Evolutionary conservation across 2,888 invertebrate species (phyloP).

Genomic region (Hylaea fasciaria): DNA sequence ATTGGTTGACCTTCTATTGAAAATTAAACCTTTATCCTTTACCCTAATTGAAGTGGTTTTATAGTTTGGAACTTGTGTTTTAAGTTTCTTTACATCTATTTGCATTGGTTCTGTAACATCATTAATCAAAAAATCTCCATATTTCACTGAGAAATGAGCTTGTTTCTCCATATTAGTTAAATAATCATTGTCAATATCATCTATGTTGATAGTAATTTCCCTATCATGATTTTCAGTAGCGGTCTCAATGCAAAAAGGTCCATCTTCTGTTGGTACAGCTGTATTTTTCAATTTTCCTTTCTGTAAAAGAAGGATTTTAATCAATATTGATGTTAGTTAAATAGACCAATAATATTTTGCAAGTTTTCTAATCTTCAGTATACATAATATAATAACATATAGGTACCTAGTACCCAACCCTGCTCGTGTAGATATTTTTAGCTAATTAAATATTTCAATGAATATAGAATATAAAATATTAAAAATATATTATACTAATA

Average conservation of each 20-base stretch:
- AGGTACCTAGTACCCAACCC: too few species aligned
- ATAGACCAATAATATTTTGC: background rate
- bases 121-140: slow-evolving; percentile 74
- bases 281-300: slow-evolving; percentile 82
- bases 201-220: slow-evolving; percentile 57
- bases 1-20: background rate
- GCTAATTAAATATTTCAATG: too few species aligned
- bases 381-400: too few species aligned
- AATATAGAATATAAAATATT: too few species aligned
- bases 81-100: too few species aligned
- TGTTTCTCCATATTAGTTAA: slow-evolving; percentile 62
- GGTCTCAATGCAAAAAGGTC: slow-evolving; percentile 61
- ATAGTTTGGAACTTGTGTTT: slow-evolving; percentile 2
- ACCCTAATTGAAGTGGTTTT: slow-evolving; percentile 1
- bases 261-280: slow-evolving; percentile 84
- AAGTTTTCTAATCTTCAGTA: too few species aligned
- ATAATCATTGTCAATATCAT: slow-evolving; percentile 73
- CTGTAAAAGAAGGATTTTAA: slow-evolving; percentile 57
- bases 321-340: background rate
- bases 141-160: slow-evolving; percentile 69
- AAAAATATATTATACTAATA: background rate
- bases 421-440: too few species aligned
- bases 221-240: slow-evolving; percentile 5
- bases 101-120: slow-evolving; percentile 40
- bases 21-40: slow-evolving; percentile 1